Evolutionary conservation across 2,113 vertebrate genomes (phyloP).

Genomic region (Perca fluviatilis): DNA sequence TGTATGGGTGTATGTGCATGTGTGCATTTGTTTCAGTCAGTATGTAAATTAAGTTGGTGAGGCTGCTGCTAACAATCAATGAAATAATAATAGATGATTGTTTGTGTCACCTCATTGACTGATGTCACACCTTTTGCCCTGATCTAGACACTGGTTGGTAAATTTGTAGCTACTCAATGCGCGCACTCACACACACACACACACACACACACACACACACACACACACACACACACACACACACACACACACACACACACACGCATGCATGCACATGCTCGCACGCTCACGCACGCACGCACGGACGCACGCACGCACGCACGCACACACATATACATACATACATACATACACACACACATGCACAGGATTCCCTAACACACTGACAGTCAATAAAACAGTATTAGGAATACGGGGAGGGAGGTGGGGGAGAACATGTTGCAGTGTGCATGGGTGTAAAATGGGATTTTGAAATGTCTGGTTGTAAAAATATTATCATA

Average conservation of each 20-base stretch:
- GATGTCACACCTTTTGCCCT: conserved; percentile 35
- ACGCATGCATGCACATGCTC: neutral
- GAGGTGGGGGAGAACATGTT: neutral
- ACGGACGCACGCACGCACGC: too few relatives aligned
- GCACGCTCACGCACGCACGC: too few relatives aligned
- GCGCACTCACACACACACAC: neutral
- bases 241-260: neutral
- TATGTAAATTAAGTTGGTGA: conserved; percentile 6
- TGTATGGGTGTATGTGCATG: neutral
- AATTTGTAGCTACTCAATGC: conserved; percentile 20
- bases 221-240: too few relatives aligned
- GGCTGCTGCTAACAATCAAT: conserved; percentile 33
- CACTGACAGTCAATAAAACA: neutral
- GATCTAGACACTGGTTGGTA: conserved; percentile 28
- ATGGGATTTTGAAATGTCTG: neutral
- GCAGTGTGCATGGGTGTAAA: neutral
- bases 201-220: too few relatives aligned
- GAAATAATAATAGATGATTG: conserved; percentile 57
- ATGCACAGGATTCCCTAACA: neutral
- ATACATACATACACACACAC: neutral
- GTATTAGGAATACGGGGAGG: neutral
- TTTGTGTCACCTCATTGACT: conserved; percentile 55
- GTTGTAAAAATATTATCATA: neutral
- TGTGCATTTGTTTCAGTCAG: conserved; percentile 30
- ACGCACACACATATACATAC: too few relatives aligned